Base-by-base conservation (phyloP, 1,140 invertebrate species). In the Neotoxoptera formosana region DNA sequence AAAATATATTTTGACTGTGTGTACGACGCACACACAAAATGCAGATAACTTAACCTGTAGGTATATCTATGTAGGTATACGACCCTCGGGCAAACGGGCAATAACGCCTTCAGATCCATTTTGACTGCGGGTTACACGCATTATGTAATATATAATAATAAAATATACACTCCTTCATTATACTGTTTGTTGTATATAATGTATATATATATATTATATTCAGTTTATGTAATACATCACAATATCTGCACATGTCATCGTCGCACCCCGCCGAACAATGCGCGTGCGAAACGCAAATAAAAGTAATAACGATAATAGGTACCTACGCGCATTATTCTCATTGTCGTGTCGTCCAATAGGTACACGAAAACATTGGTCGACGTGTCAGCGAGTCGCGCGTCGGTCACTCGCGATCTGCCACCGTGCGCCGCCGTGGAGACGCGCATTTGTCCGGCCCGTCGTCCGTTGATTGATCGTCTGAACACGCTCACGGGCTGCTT, bases 311-410 rank as follows among this genome's bases (percentile, higher is more conserved):
- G 30, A 76, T 76, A 76, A 76, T 76, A n/a, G 60, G 60, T 76
- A 76, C 30, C 60, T n/a, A 76, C 14, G 30, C 60, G 60, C n/a
- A 76, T 76, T 76, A 76, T 76, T n/a, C 14, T 76, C 60, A 76
- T 76, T 76, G 60, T 76, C 30, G 30, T 76, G n/a, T 76, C n/a
- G 30, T 30, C 30, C 30, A 76, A n/a, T n/a, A n/a, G n/a, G n/a
- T 76, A 76, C 60, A 76, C 60, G 60, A 76, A 76, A 76, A 76
- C 60, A 76, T 76, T 76, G 60, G 60, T 76, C 60, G 60, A 76
- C 30, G 60, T 76, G 60, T 76, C 60, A 76, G 6, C 60, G 60
- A 76, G 60, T 67, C 25, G 25, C 56, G 25, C 25, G 56, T 67
- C 30, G 60, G 60, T 76, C 60, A 76, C 14, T 76, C 6, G 60